Evolutionary conservation across 2,797 vertebrate species (phyloP).

Genomic region (Myripristis murdjan): DNA sequence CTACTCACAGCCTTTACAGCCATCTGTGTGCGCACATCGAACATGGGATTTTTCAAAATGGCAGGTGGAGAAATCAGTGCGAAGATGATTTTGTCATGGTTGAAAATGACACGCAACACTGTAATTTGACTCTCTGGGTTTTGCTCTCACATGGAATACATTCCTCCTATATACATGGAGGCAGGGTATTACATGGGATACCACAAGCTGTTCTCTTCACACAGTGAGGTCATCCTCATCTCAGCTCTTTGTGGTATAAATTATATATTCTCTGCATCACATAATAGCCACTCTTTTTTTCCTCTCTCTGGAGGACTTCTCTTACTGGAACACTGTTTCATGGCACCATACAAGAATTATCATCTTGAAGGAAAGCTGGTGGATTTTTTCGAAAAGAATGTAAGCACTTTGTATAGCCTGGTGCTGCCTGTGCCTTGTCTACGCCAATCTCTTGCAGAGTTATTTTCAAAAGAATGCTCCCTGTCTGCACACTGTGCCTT

Average conservation of each 20-base stretch:
- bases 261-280: conserved; percentile 23
- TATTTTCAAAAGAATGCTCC: conserved; percentile 18
- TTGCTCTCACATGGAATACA: conserved; percentile 8
- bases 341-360: conserved; percentile 28
- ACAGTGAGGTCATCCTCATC: conserved; percentile 9
- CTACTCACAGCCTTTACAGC: conserved; percentile 11
- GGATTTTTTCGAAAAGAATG: conserved; percentile 4
- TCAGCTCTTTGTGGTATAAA: conserved; percentile 22
- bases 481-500: not conserved
- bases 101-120: conserved; percentile 11
- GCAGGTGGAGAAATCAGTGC: not conserved
- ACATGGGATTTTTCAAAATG: conserved; percentile 11
- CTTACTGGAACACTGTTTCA: not conserved
- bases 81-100: not conserved
- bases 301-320: not conserved
- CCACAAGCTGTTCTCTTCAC: conserved; percentile 30
- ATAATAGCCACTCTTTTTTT: not conserved
- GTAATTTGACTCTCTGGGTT: conserved; percentile 1
- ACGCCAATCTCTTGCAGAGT: conserved; percentile 5
- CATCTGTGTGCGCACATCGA: conserved; percentile 6
- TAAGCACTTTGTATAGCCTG: not conserved
- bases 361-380: conserved; percentile 21
- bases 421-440: not conserved
- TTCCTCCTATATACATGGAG: conserved; percentile 34
- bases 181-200: conserved; percentile 19